Evolutionary conservation across 1,140 invertebrate species (phyloP).

Genomic region (Cydia pomonella): DNA sequence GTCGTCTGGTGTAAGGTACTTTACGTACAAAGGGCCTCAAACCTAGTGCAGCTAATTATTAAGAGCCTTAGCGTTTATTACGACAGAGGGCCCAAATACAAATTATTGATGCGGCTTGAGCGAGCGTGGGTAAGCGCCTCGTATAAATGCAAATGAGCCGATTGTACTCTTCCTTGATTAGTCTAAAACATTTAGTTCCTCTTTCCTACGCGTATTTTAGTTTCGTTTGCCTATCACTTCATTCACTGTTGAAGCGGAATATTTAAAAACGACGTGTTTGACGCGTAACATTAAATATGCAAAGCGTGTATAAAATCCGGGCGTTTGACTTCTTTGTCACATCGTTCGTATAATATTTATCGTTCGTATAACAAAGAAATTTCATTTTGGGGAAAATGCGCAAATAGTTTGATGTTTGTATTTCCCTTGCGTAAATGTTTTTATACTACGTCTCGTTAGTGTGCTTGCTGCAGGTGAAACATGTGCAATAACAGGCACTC

Average conservation of each 20-base stretch:
- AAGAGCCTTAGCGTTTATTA: slow-evolving; percentile 21
- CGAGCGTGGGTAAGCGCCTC: slow-evolving; percentile 49
- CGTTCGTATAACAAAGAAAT: slow-evolving; percentile 70
- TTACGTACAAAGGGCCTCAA: slow-evolving; percentile 41
- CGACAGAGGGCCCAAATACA: slow-evolving; percentile 30
- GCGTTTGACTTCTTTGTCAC: slow-evolving; percentile 63
- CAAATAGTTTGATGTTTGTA: slow-evolving; percentile 76
- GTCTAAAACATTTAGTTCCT: slow-evolving; percentile 55
- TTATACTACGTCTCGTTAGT: slow-evolving; percentile 60
- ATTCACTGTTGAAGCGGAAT: background rate
- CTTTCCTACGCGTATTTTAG: slow-evolving; percentile 34
- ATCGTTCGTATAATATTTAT: slow-evolving; percentile 74
- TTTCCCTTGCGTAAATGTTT: slow-evolving; percentile 76
- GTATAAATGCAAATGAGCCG: slow-evolving; percentile 70
- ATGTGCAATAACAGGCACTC: slow-evolving; percentile 51
- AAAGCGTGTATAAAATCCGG: slow-evolving; percentile 55
- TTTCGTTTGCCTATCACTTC: slow-evolving; percentile 28
- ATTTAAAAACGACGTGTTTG: slow-evolving; percentile 28
- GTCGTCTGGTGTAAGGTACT: background rate
- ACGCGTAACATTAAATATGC: slow-evolving; percentile 48
- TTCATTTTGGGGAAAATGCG: slow-evolving; percentile 69
- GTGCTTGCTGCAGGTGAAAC: slow-evolving; percentile 64
- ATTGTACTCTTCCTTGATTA: slow-evolving; percentile 57
- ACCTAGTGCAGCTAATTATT: slow-evolving; percentile 26
- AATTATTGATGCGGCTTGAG: slow-evolving; percentile 50